Base-by-base conservation (phyloP, 2,797 vertebrate species). In the Sarcoramphus papa region DNA sequence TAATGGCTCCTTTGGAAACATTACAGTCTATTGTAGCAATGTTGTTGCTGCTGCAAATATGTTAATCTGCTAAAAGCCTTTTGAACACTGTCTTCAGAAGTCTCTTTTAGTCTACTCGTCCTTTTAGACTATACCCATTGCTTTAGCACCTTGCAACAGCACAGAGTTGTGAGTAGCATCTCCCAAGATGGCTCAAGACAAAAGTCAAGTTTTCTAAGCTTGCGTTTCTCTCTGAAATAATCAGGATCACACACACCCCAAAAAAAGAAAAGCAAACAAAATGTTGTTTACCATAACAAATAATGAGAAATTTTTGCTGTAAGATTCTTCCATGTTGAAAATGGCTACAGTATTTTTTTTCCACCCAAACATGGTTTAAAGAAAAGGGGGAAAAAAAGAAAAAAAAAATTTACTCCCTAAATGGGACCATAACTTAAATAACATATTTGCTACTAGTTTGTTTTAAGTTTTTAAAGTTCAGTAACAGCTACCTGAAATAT, bases 1-100 rank as follows among this genome's bases (percentile, higher is more conserved):
- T 64, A 94, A 95, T 14, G 30, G 81, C 56, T 96, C 84, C 94
- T 95, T 83, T 95, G 87, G 91, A 96, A 95, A 88, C 90, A 96
- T 95, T 88, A 88, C 48, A 72, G 84, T 69, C 78, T 85, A 83
- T 92, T 51, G 27, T 19, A 85, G 85, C 77, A 79, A 81, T 35
- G 67, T 40, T 87, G 73, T 50, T 87, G 54, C 78, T 93, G 53
- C 64, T 88, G 73, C 31, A 93, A 80, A 80, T 89, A 88, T 20
- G 78, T 92, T 93, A 90, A 95, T 91, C 73, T 91, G 85, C 89
- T 93, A 85, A 95, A 95, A 92, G 63, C 59, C 19, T 96, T 80
- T 57, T 81, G 54, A 96, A 92, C 43, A 30, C 4, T 17, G n/a
- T 87, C 77, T 93, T 86, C 22, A 28, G 85, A 85, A 68, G n/a